Evolutionary conservation across 2,888 invertebrate genomes (phyloP), one percentile per base, ranked within the genome.

Genomic region (Selenia dentaria): DNA sequence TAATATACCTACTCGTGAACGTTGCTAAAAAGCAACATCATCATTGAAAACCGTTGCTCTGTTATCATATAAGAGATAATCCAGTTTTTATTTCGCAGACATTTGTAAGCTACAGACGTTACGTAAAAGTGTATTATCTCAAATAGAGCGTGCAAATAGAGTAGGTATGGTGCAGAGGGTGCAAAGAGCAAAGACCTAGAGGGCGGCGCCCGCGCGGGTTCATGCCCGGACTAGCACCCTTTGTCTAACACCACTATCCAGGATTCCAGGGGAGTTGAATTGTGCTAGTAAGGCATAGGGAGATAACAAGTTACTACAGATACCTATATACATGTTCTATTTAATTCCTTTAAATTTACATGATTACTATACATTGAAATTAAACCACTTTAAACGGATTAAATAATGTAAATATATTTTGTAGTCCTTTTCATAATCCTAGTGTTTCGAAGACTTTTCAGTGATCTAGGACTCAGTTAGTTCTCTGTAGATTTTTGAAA

Each of bases 81-180:
- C 41, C 37, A 54, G 48, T 54, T 51, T 57, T 75, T 75, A 71
- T 72, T 70, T 70, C 63, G 59, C 59, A 62, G 62, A 67, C 55
- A 57, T 67, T 67, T 70, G 64, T 71, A 64, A 78, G 71, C 72
- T 74, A 46, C 67, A 64, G 62, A 70, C 62, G 70, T 84, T 81
- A 83, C 73, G 69, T 79, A 75, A 79, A 76, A 72, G 70, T 65
- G 58, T 62, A 79, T 83, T 83, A 79, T 77, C 70, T 76, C 58
- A 69, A 76, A 70, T 66, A 66, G 67, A 67, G 64, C 62, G 65
- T 59, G 61, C 62, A 69, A 72, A 67, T 63, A 60, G 52, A 56
- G 58, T 57, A 57, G 54, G 56, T 25, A 28, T 12, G 18, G 56
- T 54, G 59, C 59, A 57, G 61, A 59, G 55, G 64, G 62, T 55